These are phyloP conservation scores for Neodontobutis hainanensis DNA, from an alignment of 2,113 vertebrate genomes.

Conservation along the genomic window DNA sequence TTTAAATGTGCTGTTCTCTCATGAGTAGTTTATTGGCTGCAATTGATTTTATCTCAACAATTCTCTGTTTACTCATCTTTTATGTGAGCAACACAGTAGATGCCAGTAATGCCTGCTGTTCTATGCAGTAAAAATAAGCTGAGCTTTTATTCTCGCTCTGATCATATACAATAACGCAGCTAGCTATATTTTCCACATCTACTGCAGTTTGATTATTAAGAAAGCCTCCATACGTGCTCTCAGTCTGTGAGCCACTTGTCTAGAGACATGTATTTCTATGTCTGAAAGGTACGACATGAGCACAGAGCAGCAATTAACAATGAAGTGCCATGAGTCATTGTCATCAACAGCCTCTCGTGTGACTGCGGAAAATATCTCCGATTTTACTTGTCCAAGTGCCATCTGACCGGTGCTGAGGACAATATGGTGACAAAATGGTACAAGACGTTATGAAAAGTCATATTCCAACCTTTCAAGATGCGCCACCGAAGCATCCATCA, in stretches of 20 bases:
- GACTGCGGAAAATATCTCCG: slow-evolving; percentile 10
- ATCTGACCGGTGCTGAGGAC: slow-evolving; percentile 6
- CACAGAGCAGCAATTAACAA: slow-evolving; percentile 5
- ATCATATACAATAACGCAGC: neutral
- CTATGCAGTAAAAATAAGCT: too few relatives aligned
- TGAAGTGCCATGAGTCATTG: slow-evolving; percentile 7
- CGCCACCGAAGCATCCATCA: slow-evolving; percentile 5
- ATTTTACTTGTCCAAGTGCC: slow-evolving; percentile 5
- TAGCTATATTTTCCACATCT: neutral
- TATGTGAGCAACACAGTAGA: neutral
- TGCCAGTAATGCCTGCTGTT: neutral
- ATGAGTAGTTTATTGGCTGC: neutral
- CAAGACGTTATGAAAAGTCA: slow-evolving; percentile 4
- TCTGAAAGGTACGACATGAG: slow-evolving; percentile 12
- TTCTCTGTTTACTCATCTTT: neutral
- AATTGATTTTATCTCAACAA: neutral
- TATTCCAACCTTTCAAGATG: neutral
- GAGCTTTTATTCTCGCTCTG: too few relatives aligned
- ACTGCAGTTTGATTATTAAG: neutral
- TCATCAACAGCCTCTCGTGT: slow-evolving; percentile 7
- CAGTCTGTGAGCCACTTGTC: slow-evolving; percentile 20
- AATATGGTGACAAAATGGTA: slow-evolving; percentile 1
- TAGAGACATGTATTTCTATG: slow-evolving; percentile 10
- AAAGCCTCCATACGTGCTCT: neutral
- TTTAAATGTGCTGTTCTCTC: too few relatives aligned